Evolutionary conservation across 2,888 invertebrate genomes (phyloP).

Genomic region (Erebia aethiops): DNA sequence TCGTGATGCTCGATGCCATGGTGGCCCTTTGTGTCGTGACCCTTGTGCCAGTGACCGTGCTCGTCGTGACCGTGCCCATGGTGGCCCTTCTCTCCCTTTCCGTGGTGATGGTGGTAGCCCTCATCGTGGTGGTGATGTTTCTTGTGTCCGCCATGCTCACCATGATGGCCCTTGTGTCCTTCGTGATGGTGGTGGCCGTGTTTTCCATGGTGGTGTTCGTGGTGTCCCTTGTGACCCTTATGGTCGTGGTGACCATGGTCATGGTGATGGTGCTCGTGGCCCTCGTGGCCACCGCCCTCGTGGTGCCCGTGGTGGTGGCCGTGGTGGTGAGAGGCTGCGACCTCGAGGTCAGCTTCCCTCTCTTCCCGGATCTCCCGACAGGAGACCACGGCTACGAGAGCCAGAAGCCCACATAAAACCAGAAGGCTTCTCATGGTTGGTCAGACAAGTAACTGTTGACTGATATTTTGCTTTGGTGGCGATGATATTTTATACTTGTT

Average conservation of each 20-base stretch:
- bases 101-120: conserved; percentile 84
- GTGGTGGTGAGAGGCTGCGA: conserved; percentile 85
- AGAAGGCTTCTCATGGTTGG: conserved; percentile 67
- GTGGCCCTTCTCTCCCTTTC: conserved; percentile 85
- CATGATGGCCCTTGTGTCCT: conserved; percentile 83
- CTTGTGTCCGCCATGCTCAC: conserved; percentile 79
- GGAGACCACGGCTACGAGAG: conserved; percentile 76
- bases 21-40: conserved; percentile 92
- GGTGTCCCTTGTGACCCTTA: conserved; percentile 75
- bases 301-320: conserved; percentile 86
- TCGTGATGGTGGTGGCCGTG: conserved; percentile 86
- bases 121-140: conserved; percentile 85
- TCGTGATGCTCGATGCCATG: conserved; percentile 92
- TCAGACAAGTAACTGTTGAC: conserved; percentile 60
- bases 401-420: conserved; percentile 69
- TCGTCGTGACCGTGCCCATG: conserved; percentile 81
- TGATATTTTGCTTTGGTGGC: conserved; percentile 60
- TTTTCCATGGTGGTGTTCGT: conserved; percentile 77
- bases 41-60: conserved; percentile 89
- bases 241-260: conserved; percentile 90
- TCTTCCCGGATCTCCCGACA: conserved; percentile 77
- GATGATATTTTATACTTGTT: conserved; percentile 72
- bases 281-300: conserved; percentile 69
- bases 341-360: conserved; percentile 78
- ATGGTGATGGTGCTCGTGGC: conserved; percentile 14